phyloP scores from a whole-genome alignment of 2,113 vertebrate species.

The Seriola aureovittata region DNA sequence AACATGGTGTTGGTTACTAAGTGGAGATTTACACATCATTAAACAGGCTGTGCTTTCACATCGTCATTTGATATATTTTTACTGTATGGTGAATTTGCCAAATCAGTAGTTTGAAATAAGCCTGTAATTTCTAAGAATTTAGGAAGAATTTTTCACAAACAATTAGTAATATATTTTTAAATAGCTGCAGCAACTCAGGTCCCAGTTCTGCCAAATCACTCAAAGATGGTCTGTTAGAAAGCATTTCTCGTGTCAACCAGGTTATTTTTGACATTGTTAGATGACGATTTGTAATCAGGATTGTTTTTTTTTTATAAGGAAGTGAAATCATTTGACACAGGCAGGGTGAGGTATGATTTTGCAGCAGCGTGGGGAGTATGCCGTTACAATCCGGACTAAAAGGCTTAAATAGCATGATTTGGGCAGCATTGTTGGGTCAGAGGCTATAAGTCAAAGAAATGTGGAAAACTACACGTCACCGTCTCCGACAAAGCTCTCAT shows the following conservation, averaged over 20 bases:
- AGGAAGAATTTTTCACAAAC: not conserved
- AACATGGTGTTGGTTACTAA: no score
- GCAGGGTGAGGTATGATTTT: not conserved
- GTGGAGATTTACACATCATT: no score
- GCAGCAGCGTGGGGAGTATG: no score
- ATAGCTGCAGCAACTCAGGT: not conserved
- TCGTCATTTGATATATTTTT: not conserved
- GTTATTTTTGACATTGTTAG: not conserved
- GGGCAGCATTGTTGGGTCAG: slow-evolving; percentile 7
- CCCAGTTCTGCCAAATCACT: not conserved
- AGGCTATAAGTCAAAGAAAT: not conserved
- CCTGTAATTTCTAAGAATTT: not conserved
- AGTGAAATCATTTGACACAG: no score
- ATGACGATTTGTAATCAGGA: no score
- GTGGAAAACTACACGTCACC: not conserved
- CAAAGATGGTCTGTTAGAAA: not conserved
- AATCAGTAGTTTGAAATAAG: not conserved
- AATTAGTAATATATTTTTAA: not conserved
- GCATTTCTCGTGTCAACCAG: not conserved
- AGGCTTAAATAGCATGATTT: not conserved
- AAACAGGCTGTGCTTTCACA: no score
- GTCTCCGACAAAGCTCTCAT: slow-evolving; percentile 19
- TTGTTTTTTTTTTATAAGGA: no score
- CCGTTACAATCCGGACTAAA: not conserved
- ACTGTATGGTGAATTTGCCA: not conserved